A percentile compares a stretch with the other conserved stretches of the same genome.
These are phyloP conservation scores for Trichosurus vulpecula DNA, from an alignment of 2,797 vertebrate genomes.

Conservation along the genomic window DNA sequence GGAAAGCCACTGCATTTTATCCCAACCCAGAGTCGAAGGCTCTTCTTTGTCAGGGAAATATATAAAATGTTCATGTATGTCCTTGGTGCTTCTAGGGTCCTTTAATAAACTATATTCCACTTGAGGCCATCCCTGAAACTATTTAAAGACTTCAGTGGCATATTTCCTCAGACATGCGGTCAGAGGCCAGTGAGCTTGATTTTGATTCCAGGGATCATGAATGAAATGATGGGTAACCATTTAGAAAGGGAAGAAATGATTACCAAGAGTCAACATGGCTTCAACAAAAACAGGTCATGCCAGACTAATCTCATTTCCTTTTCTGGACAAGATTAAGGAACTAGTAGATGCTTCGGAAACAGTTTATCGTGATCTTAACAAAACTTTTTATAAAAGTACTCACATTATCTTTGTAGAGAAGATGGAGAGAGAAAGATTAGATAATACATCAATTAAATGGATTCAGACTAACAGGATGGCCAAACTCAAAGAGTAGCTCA, in stretches of 20 bases:
- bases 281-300: background rate
- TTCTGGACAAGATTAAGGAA: too few species aligned
- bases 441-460: background rate
- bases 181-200: background rate
- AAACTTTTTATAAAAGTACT: background rate
- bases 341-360: background rate
- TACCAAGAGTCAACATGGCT: background rate
- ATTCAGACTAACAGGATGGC: background rate
- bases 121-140: background rate
- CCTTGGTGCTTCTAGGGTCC: background rate
- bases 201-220: background rate
- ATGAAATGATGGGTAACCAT: background rate
- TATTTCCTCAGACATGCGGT: background rate
- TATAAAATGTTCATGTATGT: background rate
- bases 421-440: background rate
- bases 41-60: conserved; percentile 21
- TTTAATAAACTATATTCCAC: background rate
- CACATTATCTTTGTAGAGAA: background rate
- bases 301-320: background rate
- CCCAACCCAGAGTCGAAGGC: conserved; percentile 5
- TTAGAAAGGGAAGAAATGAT: background rate
- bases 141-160: background rate
- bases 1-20: conserved; percentile 29
- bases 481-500: background rate
- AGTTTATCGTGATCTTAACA: background rate